These are phyloP conservation scores for Rhinoptilus africanus DNA, from an alignment of 2,113 vertebrate species.

Conservation along the genomic window DNA sequence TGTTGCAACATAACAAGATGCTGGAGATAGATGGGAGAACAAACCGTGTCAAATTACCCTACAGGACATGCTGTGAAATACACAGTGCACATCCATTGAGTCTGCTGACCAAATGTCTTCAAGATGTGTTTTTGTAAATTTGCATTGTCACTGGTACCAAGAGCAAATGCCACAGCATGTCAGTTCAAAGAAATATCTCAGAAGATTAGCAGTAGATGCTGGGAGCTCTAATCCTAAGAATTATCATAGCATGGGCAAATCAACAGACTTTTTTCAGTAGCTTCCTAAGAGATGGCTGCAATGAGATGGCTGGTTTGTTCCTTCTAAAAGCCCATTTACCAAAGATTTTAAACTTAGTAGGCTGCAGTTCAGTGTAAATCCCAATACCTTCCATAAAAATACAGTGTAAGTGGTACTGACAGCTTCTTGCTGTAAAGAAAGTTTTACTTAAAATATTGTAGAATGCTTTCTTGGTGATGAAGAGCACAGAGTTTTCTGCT, in stretches of 20 bases:
- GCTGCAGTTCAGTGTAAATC: neutral
- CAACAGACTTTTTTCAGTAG: neutral
- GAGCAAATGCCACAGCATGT: neutral
- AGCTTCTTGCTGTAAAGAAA: neutral
- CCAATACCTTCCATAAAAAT: neutral
- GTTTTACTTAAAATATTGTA: neutral
- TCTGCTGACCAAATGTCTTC: neutral
- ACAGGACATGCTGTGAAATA: neutral
- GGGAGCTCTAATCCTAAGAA: slow-evolving; percentile 1
- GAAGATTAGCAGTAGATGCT: neutral
- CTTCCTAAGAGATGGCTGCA: slow-evolving; percentile 14
- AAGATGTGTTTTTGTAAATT: neutral
- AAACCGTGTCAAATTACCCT: neutral
- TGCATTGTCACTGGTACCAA: neutral
- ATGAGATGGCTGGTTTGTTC: slow-evolving; percentile 15
- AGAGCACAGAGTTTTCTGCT: neutral
- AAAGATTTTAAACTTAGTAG: neutral
- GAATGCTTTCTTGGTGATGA: neutral
- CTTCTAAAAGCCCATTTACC: slow-evolving; percentile 15
- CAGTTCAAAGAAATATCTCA: neutral
- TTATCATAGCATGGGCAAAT: slow-evolving; percentile 10
- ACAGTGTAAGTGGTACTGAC: neutral
- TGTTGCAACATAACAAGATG: neutral
- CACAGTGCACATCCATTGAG: neutral
- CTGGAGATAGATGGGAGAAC: neutral